Evolutionary conservation across 2,888 invertebrate genomes (phyloP).

Genomic region (Smittia sp.): DNA sequence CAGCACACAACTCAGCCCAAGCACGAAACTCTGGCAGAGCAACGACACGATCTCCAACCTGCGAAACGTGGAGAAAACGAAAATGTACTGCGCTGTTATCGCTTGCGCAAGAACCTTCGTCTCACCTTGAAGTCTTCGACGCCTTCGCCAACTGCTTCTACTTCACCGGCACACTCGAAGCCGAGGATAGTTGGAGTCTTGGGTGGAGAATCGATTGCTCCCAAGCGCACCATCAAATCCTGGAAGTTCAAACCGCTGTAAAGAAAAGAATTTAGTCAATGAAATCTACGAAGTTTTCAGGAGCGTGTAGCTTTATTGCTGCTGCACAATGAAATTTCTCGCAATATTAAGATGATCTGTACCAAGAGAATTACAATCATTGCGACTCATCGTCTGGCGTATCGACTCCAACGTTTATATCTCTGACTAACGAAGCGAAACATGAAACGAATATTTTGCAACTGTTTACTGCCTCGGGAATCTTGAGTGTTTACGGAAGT

Average conservation of each 20-base stretch:
- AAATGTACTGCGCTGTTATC: too few species aligned
- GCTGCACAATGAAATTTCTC: not conserved
- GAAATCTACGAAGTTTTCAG: not conserved
- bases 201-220: conserved; percentile 81
- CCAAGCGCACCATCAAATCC: conserved; percentile 84
- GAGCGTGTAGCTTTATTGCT: not conserved
- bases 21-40: conserved; percentile 80
- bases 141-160: conserved; percentile 74
- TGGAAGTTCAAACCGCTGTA: conserved; percentile 83
- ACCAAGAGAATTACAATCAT: not conserved
- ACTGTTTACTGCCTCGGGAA: not conserved
- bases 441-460: not conserved
- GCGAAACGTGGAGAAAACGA: conserved; percentile 40
- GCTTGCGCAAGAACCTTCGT: not conserved
- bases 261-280: conserved; percentile 45
- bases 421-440: not conserved
- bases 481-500: conserved; percentile 4
- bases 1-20: conserved; percentile 81
- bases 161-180: conserved; percentile 82
- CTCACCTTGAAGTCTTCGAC: conserved; percentile 74
- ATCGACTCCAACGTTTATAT: not conserved
- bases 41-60: conserved; percentile 80
- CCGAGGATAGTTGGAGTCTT: conserved; percentile 87
- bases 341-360: not conserved
- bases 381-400: not conserved